A percentile compares a stretch with the other conserved stretches of the same genome.
Evolutionary conservation across 2,888 invertebrate genomes (phyloP).

Genomic region (Meiosimyza platycephala): DNA sequence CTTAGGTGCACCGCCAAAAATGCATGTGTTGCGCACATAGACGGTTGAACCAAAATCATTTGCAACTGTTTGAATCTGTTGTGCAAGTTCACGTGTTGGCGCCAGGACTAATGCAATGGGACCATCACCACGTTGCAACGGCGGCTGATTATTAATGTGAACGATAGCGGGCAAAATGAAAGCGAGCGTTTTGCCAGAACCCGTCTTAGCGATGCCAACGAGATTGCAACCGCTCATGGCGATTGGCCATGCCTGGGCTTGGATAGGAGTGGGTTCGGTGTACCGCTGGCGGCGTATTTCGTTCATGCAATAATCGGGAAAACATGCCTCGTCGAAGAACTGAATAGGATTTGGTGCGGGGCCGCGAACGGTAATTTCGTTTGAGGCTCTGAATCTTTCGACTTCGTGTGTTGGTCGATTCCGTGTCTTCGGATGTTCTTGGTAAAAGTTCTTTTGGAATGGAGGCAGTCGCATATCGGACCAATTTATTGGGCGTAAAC

Average conservation of each 20-base stretch:
- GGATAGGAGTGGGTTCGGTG: constrained; percentile 83
- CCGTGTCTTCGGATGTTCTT: constrained; percentile 75
- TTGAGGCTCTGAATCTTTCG: constrained; percentile 73
- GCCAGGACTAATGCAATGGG: constrained; percentile 85
- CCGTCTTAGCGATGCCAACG: constrained; percentile 88
- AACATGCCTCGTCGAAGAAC: constrained; percentile 82
- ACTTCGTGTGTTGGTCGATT: constrained; percentile 76
- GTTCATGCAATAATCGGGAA: constrained; percentile 79
- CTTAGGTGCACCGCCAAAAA: constrained; percentile 94
- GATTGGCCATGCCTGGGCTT: constrained; percentile 89
- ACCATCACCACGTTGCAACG: constrained; percentile 81
- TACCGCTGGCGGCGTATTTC: constrained; percentile 75
- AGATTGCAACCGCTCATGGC: constrained; percentile 84
- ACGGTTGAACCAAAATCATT: constrained; percentile 82
- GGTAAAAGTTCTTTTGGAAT: constrained; percentile 86
- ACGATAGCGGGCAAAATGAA: constrained; percentile 87
- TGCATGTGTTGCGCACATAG: constrained; percentile 83
- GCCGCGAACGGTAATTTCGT: constrained; percentile 82
- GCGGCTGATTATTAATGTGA: constrained; percentile 85
- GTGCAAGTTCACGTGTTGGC: constrained; percentile 82
- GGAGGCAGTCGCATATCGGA: constrained; percentile 71
- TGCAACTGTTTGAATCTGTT: constrained; percentile 86
- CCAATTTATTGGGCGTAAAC: constrained; percentile 71
- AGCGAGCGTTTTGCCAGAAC: constrained; percentile 83
- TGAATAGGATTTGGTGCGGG: constrained; percentile 81